phyloP scores from a whole-genome alignment of 2,888 invertebrate species.

The Halictus ligatus region DNA sequence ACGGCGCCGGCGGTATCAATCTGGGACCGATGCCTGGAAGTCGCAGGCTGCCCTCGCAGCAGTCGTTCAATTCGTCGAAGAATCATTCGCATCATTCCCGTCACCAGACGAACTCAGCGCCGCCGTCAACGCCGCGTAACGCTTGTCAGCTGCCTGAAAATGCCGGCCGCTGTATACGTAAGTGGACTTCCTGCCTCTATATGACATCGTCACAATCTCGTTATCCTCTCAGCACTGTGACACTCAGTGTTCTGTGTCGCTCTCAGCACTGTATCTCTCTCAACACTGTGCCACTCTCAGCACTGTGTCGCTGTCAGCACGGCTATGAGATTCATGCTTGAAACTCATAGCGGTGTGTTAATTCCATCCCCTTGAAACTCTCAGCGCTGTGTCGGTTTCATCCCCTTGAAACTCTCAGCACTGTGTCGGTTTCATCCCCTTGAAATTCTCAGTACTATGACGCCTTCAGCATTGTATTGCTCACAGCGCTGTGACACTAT shows the following conservation, averaged over 20 bases:
- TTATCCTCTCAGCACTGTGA: neutral
- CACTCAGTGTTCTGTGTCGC: neutral
- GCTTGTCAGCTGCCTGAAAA: slow-evolving; percentile 75
- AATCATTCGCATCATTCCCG: slow-evolving; percentile 78
- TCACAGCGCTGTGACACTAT: neutral
- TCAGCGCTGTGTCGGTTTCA: neutral
- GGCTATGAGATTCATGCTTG: too few species aligned
- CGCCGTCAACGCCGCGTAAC: slow-evolving; percentile 71
- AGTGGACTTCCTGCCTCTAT: slow-evolving; percentile 59
- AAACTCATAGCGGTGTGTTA: too few species aligned
- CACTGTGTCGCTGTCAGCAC: neutral
- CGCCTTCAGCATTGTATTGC: too few species aligned
- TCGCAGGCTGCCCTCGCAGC: slow-evolving; percentile 81
- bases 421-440: neutral
- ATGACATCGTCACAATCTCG: neutral
- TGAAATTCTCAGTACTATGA: neutral
- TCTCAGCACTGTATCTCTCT: too few species aligned
- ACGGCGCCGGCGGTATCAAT: slow-evolving; percentile 74
- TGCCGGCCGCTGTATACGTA: slow-evolving; percentile 77
- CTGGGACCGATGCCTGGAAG: slow-evolving; percentile 73
- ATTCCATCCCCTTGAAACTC: neutral
- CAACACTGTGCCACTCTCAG: neutral
- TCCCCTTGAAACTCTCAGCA: neutral
- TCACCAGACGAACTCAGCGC: slow-evolving; percentile 71
- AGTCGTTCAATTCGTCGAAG: slow-evolving; percentile 83